Evolutionary conservation across 2,888 invertebrate genomes (phyloP).

Genomic region (Ectemnius lituratus): DNA sequence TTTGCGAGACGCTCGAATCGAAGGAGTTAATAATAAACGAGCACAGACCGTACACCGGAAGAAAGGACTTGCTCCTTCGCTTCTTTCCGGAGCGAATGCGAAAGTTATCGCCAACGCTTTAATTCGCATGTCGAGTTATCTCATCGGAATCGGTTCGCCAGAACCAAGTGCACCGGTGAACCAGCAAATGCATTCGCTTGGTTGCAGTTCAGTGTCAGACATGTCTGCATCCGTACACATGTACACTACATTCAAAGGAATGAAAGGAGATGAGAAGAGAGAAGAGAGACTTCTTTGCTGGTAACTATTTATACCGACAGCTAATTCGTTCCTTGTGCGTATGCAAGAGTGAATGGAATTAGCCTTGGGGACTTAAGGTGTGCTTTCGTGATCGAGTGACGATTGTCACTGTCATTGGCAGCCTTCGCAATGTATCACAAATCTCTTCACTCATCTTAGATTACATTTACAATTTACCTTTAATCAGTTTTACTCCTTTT

Average conservation of each 20-base stretch:
- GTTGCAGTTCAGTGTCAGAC: no score
- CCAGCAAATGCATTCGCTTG: no score
- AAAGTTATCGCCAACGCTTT: neutral
- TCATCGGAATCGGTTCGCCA: no score
- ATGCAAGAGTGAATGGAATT: slow-evolving; percentile 28
- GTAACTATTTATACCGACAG: slow-evolving; percentile 64
- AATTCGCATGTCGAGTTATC: no score
- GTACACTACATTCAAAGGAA: neutral
- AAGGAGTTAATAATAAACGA: slow-evolving; percentile 62
- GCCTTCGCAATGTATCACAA: no score
- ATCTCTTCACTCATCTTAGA: no score
- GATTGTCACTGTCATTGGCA: neutral
- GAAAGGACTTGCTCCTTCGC: neutral
- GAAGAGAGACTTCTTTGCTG: slow-evolving; percentile 2
- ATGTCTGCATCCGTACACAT: no score
- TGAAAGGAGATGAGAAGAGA: neutral
- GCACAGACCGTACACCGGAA: neutral
- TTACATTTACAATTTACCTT: no score
- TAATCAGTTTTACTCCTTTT: no score
- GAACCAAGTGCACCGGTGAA: no score
- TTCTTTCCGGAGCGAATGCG: slow-evolving; percentile 2
- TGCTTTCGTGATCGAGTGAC: slow-evolving; percentile 45
- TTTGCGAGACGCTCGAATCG: slow-evolving; percentile 45
- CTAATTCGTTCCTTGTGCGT: slow-evolving; percentile 59
- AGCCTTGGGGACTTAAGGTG: slow-evolving; percentile 48